These are phyloP conservation scores for Gadopsis bispinosus DNA, from an alignment of 2,797 vertebrate species.

Conservation along the genomic window DNA sequence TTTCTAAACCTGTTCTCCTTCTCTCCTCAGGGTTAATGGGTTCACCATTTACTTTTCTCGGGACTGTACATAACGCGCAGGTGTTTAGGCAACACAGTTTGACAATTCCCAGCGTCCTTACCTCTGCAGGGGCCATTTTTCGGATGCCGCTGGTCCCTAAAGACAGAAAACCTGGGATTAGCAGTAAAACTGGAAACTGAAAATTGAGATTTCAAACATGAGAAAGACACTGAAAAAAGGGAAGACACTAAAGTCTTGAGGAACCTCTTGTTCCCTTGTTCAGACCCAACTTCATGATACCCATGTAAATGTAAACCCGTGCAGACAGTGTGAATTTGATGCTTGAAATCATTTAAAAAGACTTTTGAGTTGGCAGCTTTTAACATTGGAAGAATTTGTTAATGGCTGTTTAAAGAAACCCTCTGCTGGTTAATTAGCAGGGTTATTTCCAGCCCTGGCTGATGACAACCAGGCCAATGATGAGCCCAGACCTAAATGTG, in stretches of 20 bases:
- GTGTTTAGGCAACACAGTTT: constrained; percentile 2
- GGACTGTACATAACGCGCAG: constrained; percentile 1
- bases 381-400: constrained; percentile 44
- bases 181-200: no score
- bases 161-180: constrained; percentile 30
- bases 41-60: constrained; percentile 37
- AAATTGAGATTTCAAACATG: constrained; percentile 10
- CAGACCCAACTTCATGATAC: neutral
- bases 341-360: constrained; percentile 19
- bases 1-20: constrained; percentile 32
- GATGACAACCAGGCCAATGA: constrained; percentile 57
- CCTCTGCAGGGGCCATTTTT: constrained; percentile 86
- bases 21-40: constrained; percentile 5
- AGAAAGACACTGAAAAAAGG: neutral
- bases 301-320: constrained; percentile 7
- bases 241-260: neutral
- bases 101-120: constrained; percentile 58
- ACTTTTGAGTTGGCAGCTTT: constrained; percentile 32
- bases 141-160: constrained; percentile 83
- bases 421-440: constrained; percentile 61
- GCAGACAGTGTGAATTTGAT: constrained; percentile 10
- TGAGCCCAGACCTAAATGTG: constrained; percentile 69
- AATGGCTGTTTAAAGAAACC: constrained; percentile 43
- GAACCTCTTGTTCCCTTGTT: neutral
- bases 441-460: constrained; percentile 68